phyloP scores from a whole-genome alignment of 2,113 vertebrate genomes.

The Podocnemis expansa region DNA sequence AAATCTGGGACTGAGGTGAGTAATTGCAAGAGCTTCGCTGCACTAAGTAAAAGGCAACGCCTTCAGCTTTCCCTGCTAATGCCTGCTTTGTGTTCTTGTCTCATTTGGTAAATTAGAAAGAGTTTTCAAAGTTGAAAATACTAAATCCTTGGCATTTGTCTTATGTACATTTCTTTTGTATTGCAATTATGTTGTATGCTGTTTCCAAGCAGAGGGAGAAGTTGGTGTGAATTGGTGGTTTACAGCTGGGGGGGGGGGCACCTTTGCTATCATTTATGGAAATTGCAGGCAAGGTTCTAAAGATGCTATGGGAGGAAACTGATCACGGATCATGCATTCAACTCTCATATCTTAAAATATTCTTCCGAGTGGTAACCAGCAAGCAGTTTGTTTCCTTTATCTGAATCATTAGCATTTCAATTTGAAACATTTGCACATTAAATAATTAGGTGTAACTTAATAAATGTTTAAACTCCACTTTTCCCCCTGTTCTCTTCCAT shows the following conservation, averaged over 20 bases:
- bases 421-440: conserved; percentile 42
- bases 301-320: neutral
- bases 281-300: neutral
- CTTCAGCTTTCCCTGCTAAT: conserved; percentile 9
- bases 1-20: conserved; percentile 9
- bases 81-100: neutral
- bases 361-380: neutral
- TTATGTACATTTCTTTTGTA: neutral
- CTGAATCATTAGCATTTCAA: neutral
- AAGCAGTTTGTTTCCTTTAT: neutral
- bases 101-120: conserved; percentile 10
- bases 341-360: neutral
- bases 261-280: neutral
- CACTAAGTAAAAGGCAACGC: neutral
- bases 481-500: conserved; percentile 30
- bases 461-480: conserved; percentile 75
- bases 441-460: conserved; percentile 81
- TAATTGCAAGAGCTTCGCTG: conserved; percentile 22
- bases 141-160: neutral
- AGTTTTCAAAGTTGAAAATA: conserved; percentile 38
- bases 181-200: neutral
- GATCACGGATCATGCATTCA: neutral
- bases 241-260: too few relatives aligned
- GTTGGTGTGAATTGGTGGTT: neutral
- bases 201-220: conserved; percentile 2